Evolutionary conservation across 2,888 invertebrate genomes (phyloP), one percentile per base, ranked within the genome.

Genomic region (Prosapia bicincta): DNA sequence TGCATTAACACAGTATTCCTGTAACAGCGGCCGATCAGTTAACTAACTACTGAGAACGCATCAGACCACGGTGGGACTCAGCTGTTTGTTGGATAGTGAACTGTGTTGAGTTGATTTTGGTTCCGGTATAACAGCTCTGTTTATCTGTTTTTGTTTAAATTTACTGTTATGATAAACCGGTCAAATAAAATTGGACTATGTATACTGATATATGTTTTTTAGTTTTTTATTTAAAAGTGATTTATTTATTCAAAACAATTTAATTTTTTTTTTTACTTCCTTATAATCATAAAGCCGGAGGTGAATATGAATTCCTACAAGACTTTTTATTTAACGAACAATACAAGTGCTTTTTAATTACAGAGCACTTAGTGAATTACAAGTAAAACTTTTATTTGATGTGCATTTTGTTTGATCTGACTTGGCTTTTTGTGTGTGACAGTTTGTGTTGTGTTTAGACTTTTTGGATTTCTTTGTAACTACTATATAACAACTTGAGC

Each of bases 41-140:
- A 74, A 74, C 74, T 74, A 74, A 38, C 70, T 32, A 23, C 38
- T 38, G 38, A 38, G 38, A 38, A 38, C 72, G 54, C n/a, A 30
- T 10, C 67, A 20, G 67, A 25, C 72, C 66, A 38, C 69, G 69
- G 74, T 69, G 74, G 28, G 43, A 38, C 69, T 69, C 74, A 74
- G 74, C 74, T 74, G 74, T 74, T 74, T 13, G 38, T 38, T 38
- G 38, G 74, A 38, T 69, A 25, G 69, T 69, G 74, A 74, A 38
- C 38, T 13, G 38, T 38, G 74, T 74, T 67, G 66, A 67, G 66
- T 67, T 67, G 66, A n/a, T n/a, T n/a, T n/a, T n/a, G n/a, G n/a
- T 65, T 65, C 71, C 71, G 71, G 66, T 66, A n/a, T 67, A 66
- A 38, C 72, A 72, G 72, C 23, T 66, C 72, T 72, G 72, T 66